Evolutionary conservation across 2,113 vertebrate genomes (phyloP), one percentile per base, ranked within the genome.

Genomic region (Esox niger): DNA sequence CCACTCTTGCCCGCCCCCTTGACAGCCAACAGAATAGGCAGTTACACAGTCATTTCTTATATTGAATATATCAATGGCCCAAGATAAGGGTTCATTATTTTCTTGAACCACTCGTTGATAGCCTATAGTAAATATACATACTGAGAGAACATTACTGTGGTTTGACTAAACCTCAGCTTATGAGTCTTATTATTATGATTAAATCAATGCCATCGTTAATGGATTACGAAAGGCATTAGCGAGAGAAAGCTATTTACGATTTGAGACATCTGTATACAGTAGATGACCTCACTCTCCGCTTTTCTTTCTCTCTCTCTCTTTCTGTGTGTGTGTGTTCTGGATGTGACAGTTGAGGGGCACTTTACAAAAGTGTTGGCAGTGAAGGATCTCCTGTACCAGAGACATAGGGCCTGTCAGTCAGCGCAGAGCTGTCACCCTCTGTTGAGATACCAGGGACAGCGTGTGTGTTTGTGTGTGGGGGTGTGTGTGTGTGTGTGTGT

Each of bases 351-450:
- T 68, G 74, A 85, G 81, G 83, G 85, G 87, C 83, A 87, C 87
- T 89, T 88, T 89, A 79, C 75, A 84, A 86, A 82, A 90, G 62
- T 78, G 82, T 67, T 84, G 77, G 62, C 80, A 74, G 83, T 76
- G 82, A 81, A 84, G 84, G 88, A 89, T 89, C 81, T 89, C 88
- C 84, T 87, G 90, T 86, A 80, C 68, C 70, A 75, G 86, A 84
- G 73, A 80, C 73, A 87, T 81, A 85, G 76, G 76, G 77, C 87
- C 82, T 88, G 86, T 85, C 86, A 82, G 72, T 90, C 85, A 71
- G 27, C 56, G 68, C 71, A 62, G 84, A 75, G 74, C 83, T 80
- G 80, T 81, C 87, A 88, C 79, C 82, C 78, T 83, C 58, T 65
- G 23, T 32, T 26, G 71, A 70, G 84, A 71, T 57, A 27, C 67